Evolutionary conservation across 2,113 vertebrate species (phyloP), one percentile per base, ranked within the genome.

Genomic region (human): DNA sequence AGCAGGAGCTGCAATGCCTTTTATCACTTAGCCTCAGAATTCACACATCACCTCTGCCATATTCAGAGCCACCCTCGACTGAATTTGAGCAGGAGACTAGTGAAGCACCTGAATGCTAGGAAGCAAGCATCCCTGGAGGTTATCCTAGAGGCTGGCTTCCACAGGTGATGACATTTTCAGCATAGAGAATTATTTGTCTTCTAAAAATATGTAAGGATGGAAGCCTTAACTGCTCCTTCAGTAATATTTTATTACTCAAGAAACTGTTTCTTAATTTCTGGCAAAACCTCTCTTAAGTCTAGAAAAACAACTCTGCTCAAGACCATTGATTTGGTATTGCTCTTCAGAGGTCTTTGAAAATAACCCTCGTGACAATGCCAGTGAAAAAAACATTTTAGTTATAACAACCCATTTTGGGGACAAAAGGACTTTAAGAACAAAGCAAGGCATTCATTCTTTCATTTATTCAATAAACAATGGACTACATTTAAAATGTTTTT

Each of bases 251-350:
- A 43, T 79, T 87, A 50, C n/a, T 90, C 14, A 70, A 80, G 92
- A 80, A 64, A 23, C 50, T 92, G 8, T 88, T 94, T 86, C 59
- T 72, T 70, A 59, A 68, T 91, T 84, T 89, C 82, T 94, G 72
- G 6, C 25, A 25, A 93, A 57, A 75, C 68, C 32, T 79, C 27
- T 72, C 38, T 61, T 92, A 73, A 45, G 10, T 83, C 73, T 72
- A 83, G 68, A 79, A 93, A 79, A 93, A 43, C 20, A 87, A 3
- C 70, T 64, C 52, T 55, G 13, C 61, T 90, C 16, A 75, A 59
- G 82, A 72, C 20, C 25, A 8, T 55, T 72, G 32, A 70, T 85
- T 96, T 86, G 32, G 61, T 90, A 40, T 5, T 32, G 8, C 6
- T 89, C 64, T 59, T 95, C 32, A 83, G 0, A 43, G 43, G 10